phyloP scores from a whole-genome alignment of 1,140 invertebrate species.

The Megalopta genalis region DNA sequence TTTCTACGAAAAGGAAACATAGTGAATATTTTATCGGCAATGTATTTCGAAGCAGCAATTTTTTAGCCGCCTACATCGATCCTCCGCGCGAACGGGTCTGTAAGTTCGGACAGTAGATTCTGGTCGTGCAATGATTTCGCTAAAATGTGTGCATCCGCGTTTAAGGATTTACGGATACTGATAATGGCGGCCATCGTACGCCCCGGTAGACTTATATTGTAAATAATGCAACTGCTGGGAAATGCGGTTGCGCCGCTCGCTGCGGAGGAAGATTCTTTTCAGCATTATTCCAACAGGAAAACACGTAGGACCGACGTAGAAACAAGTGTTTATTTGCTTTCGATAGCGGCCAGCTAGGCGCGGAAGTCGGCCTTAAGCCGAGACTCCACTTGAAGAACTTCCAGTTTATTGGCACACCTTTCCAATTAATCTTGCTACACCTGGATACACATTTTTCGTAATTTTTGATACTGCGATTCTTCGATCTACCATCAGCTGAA shows the following conservation, averaged over 20 bases:
- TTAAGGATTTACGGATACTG: not conserved
- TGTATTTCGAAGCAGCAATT: too few species aligned
- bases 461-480: too few species aligned
- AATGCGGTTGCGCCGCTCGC: not conserved
- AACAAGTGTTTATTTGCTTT: slow-evolving; percentile 7
- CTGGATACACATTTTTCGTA: not conserved
- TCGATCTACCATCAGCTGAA: too few species aligned
- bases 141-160: not conserved
- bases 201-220: not conserved
- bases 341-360: not conserved
- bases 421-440: not conserved
- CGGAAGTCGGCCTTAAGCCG: not conserved
- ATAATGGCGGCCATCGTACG: not conserved
- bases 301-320: not conserved
- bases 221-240: not conserved
- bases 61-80: too few species aligned
- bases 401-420: not conserved
- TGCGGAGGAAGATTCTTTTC: not conserved
- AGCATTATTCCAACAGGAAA: too few species aligned
- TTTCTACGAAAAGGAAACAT: too few species aligned
- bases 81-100: too few species aligned
- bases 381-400: not conserved
- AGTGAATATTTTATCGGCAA: too few species aligned
- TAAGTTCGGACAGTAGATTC: too few species aligned
- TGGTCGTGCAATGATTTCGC: not conserved